Evolutionary conservation across 2,888 invertebrate species (phyloP).

Genomic region (Melinaea marsaeus): DNA sequence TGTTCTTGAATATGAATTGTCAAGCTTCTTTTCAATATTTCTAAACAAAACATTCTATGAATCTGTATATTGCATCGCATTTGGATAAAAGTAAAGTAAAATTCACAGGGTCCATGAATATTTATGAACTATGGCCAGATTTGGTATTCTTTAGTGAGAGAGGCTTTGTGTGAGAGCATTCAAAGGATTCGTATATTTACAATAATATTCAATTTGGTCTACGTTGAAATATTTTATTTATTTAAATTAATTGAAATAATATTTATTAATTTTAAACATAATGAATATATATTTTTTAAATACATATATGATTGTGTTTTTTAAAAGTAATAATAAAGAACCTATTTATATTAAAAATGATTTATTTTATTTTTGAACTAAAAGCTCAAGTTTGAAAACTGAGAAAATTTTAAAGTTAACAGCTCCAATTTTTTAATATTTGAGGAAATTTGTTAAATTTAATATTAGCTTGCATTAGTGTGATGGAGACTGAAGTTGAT

Average conservation of each 20-base stretch:
- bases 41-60: background rate
- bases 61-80: background rate
- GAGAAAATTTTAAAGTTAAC: slow-evolving; percentile 3
- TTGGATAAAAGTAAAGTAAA: slow-evolving; percentile 2
- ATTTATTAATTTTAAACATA: no score
- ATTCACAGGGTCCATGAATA: slow-evolving; percentile 14
- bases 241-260: no score
- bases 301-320: no score
- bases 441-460: slow-evolving; percentile 20
- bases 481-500: slow-evolving; percentile 43
- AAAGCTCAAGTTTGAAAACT: no score
- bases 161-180: slow-evolving; percentile 3
- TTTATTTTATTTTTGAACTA: no score
- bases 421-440: slow-evolving; percentile 3
- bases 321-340: no score
- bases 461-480: slow-evolving; percentile 23
- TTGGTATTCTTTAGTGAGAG: slow-evolving; percentile 25
- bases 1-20: no score
- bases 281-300: no score
- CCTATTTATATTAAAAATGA: no score
- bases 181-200: slow-evolving; percentile 1
- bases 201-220: background rate
- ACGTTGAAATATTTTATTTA: background rate
- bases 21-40: background rate
- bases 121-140: slow-evolving; percentile 27